Percentiles rank a stretch among this genome's conserved stretches.
These are phyloP conservation scores for Baronia brevicornis DNA, from an alignment of 2,888 invertebrate genomes.

Conservation along the genomic window DNA sequence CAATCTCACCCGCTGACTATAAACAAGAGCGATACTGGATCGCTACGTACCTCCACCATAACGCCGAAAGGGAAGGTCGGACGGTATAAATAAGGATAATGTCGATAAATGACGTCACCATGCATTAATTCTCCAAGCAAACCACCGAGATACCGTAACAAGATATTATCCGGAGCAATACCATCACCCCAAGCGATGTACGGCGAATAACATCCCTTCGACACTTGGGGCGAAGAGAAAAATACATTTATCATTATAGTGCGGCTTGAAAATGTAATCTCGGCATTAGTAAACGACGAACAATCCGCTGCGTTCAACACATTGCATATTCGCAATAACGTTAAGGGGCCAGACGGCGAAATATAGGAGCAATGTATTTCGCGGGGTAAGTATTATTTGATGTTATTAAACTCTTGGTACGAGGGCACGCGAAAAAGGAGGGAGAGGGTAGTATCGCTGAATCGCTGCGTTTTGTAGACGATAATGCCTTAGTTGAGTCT, in stretches of 20 bases:
- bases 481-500: too few relatives aligned
- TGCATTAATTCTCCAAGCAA: slow-evolving; percentile 6
- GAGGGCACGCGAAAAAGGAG: background rate
- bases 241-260: slow-evolving; percentile 9
- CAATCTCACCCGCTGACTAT: too few relatives aligned
- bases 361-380: background rate
- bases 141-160: slow-evolving; percentile 5
- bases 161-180: slow-evolving; percentile 4
- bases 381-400: too few relatives aligned
- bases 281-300: background rate
- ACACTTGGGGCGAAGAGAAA: slow-evolving; percentile 8
- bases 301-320: background rate
- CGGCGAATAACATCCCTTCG: slow-evolving; percentile 1
- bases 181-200: slow-evolving; percentile 4
- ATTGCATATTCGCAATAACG: too few relatives aligned
- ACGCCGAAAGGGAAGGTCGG: slow-evolving; percentile 2
- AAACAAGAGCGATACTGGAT: too few relatives aligned
- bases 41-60: background rate
- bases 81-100: slow-evolving; percentile 7
- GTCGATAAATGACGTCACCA: slow-evolving; percentile 7
- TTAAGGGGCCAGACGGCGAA: too few relatives aligned
- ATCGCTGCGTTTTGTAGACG: slow-evolving; percentile 1
- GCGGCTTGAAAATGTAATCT: slow-evolving; percentile 4
- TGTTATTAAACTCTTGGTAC: slow-evolving; percentile 4
- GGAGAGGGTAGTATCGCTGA: slow-evolving; percentile 4